phyloP scores from a whole-genome alignment of 2,113 vertebrate genomes.

The Origma solitaria region DNA sequence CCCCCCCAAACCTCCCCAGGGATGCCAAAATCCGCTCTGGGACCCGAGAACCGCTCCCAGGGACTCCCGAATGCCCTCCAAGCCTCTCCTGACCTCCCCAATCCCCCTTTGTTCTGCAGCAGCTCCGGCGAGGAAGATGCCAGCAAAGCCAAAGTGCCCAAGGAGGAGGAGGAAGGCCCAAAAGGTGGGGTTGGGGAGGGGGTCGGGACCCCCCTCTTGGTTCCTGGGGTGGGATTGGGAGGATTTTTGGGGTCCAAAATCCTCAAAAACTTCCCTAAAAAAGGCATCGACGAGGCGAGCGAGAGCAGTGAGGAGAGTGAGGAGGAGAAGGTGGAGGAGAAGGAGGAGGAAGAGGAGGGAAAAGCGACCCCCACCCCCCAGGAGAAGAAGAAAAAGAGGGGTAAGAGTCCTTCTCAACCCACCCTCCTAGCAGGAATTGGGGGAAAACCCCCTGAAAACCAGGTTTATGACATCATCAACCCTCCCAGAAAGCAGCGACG shows the following conservation, averaged over 20 bases:
- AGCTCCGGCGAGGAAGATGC: not conserved
- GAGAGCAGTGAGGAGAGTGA: not conserved
- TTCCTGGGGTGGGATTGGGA: not conserved
- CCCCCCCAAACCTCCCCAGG: no score
- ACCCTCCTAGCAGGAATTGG: not conserved
- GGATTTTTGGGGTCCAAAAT: not conserved
- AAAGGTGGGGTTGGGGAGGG: not conserved
- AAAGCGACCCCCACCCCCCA: not conserved
- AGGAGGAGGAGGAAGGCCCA: not conserved
- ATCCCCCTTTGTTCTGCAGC: not conserved
- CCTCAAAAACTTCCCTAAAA: not conserved
- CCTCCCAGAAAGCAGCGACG: not conserved
- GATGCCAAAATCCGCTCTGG: no score
- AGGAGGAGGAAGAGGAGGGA: not conserved
- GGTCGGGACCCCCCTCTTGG: fast-evolving
- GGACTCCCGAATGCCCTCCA: not conserved
- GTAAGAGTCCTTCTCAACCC: not conserved
- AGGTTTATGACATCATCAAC: no score
- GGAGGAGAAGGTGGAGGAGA: not conserved
- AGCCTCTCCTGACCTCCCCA: not conserved
- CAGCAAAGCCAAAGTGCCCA: not conserved
- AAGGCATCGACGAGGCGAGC: not conserved
- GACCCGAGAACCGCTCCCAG: no score
- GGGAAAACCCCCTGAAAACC: fast-evolving
- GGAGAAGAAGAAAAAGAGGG: not conserved